phyloP scores from a whole-genome alignment of 1,140 invertebrate genomes.

The Drosophila melanogaster region Release_6_plus_ISO1_MT NT_033777.3:17595001-17595500 shows the following conservation, averaged over 20 bases:
- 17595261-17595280: conserved; percentile 1
- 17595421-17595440: not conserved
- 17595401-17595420: conserved; percentile 7
- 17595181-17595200: not conserved
- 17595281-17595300: conserved; percentile 1
- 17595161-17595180: conserved; percentile 10
- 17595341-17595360: not conserved
- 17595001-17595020: not conserved
- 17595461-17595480: too few species aligned
- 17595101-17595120: conserved; percentile 7
- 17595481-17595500: not conserved
- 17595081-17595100: not conserved
- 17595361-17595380: conserved; percentile 5
- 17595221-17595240: conserved; percentile 17
- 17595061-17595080: too few species aligned
- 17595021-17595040: not conserved
- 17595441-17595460: not conserved
- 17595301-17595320: conserved; percentile 11
- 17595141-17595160: conserved; percentile 1
- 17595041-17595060: not conserved
- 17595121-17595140: too few species aligned
- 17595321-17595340: conserved; percentile 13
- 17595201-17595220: not conserved
- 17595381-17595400: conserved; percentile 4
- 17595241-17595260: conserved; percentile 37